phyloP scores from a whole-genome alignment of 1,140 invertebrate species.

The Melanaphis sacchari region DNA sequence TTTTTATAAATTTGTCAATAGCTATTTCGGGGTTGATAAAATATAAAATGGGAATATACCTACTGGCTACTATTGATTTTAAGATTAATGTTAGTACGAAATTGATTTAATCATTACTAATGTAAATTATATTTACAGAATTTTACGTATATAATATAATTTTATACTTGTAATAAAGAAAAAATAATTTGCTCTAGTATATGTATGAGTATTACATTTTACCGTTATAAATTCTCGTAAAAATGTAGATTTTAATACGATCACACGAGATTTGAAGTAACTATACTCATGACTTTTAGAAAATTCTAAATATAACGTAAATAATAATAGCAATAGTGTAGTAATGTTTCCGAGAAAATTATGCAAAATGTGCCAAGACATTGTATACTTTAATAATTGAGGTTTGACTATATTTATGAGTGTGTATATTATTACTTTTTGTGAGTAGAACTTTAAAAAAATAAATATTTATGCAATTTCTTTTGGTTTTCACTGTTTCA shows the following conservation, averaged over 20 bases:
- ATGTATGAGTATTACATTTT: no score
- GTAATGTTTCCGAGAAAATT: background rate
- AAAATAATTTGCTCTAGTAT: no score
- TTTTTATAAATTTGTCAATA: no score
- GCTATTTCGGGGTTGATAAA: no score
- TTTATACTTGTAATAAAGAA: no score
- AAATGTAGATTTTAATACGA: background rate
- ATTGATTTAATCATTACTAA: no score
- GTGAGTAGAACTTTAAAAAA: background rate
- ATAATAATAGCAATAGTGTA: constrained; percentile 16
- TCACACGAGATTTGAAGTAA: background rate
- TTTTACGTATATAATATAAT: no score
- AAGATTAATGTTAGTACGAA: no score
- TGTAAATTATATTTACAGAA: no score
- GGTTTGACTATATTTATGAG: background rate
- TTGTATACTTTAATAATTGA: background rate
- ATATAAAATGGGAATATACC: no score
- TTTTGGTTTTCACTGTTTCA: background rate
- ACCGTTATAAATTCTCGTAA: background rate
- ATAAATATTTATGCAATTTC: background rate
- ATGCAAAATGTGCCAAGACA: background rate
- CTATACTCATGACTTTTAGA: background rate
- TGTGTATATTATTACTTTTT: background rate
- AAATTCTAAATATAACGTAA: constrained; percentile 11
- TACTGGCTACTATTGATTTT: no score